A percentile compares a stretch with the other conserved stretches of the same genome.
Conservation (phyloP, 2,888 invertebrate species). For the Pseudococcus viburni region DNA sequence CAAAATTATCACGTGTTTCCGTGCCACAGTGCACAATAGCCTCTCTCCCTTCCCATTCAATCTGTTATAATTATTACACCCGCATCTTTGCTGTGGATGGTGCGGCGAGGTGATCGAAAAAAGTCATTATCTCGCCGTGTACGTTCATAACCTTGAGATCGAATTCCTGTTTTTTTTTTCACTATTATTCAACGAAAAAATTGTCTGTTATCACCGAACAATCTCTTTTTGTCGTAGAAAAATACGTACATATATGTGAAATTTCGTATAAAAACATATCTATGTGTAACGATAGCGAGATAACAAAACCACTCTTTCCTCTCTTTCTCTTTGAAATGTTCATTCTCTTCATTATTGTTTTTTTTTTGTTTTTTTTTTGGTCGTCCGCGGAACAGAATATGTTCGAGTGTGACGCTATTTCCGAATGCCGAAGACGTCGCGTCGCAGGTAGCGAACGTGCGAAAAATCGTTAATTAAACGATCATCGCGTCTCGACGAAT, state of each 20-base stretch:
- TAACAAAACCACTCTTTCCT: neutral
- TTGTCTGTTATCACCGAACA: neutral
- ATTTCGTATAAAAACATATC: neutral
- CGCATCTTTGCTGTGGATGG: neutral
- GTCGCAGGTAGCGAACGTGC: constrained; percentile 11
- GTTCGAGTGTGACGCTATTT: neutral
- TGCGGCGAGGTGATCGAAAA: neutral
- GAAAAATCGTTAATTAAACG: neutral
- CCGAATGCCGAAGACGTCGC: constrained; percentile 8
- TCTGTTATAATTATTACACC: neutral
- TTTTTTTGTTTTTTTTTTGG: neutral
- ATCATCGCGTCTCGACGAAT: neutral
- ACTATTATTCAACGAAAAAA: neutral
- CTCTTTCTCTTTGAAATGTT: neutral
- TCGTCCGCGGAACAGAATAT: constrained; percentile 9
- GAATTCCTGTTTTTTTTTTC: neutral
- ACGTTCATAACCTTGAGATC: neutral
- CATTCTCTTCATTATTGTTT: neutral
- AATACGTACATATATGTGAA: neutral
- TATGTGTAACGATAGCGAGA: neutral
- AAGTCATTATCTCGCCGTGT: neutral
- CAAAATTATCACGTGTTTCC: constrained; percentile 40
- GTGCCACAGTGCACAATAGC: neutral
- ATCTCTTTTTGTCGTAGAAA: neutral
- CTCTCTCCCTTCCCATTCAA: neutral